These are phyloP conservation scores for Conus ventricosus DNA, from an alignment of 1,140 invertebrate genomes.

Conservation along the genomic window DNA sequence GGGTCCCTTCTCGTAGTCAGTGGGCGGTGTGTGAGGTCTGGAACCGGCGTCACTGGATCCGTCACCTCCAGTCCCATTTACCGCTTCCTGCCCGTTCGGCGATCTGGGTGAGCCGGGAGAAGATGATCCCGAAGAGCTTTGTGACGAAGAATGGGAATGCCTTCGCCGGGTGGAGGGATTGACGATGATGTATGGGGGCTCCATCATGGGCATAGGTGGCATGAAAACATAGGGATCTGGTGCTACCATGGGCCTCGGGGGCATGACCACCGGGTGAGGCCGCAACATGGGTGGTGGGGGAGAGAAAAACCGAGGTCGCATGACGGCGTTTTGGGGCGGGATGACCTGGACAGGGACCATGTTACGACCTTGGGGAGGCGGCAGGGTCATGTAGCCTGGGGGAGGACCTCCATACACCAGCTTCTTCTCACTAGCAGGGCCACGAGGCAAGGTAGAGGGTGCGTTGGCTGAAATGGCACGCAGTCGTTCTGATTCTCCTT, in stretches of 20 bases:
- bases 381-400: neutral
- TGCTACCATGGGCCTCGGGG: neutral
- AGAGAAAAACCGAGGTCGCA: slow-evolving; percentile 59
- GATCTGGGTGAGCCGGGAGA: slow-evolving; percentile 31
- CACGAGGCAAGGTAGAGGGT: neutral
- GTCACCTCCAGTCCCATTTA: slow-evolving; percentile 41
- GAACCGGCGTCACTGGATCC: slow-evolving; percentile 49
- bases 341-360: slow-evolving; percentile 26
- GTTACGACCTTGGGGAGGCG: slow-evolving; percentile 6
- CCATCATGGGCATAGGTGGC: slow-evolving; percentile 31
- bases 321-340: slow-evolving; percentile 30
- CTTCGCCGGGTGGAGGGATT: slow-evolving; percentile 37
- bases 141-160: slow-evolving; percentile 45
- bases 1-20: slow-evolving; percentile 58
- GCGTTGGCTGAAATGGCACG: slow-evolving; percentile 28
- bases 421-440: slow-evolving; percentile 15
- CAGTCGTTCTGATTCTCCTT: slow-evolving; percentile 28
- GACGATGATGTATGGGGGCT: slow-evolving; percentile 43
- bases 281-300: slow-evolving; percentile 47
- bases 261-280: slow-evolving; percentile 37
- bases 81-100: neutral
- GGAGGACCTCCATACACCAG: neutral
- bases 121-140: slow-evolving; percentile 33
- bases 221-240: slow-evolving; percentile 52
- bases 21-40: slow-evolving; percentile 62